Base-by-base conservation (phyloP, 2,113 vertebrate genomes). In the Aviceda subcristata region DNA sequence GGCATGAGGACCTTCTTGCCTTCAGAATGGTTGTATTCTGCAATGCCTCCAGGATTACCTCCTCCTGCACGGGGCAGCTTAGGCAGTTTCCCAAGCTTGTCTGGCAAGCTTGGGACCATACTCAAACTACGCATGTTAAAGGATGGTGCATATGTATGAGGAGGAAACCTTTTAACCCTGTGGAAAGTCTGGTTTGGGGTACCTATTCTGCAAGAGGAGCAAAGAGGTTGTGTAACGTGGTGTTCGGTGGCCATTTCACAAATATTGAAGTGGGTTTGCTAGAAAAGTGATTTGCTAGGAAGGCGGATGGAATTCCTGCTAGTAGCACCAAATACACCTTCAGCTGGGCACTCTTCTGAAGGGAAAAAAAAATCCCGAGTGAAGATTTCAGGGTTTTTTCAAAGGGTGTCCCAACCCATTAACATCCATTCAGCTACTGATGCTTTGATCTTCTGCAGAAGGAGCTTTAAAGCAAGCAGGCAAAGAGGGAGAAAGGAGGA, bases 391-490 rank as follows among this genome's bases (percentile, higher is more conserved):
- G 80, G 68, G 73, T 45, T 81, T 81, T 92, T 96, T 96, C 86
- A 72, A 96, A 97, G 81, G 88, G 97, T 97, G 88, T 72, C 97
- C 97, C 92, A 97, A 95, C 69, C 97, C 97, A 98, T 98, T 98
- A 98, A 87, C 97, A 96, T 97, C 97, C 95, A 92, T 97, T 98
- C 92, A 90, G 96, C 94, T 97, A 69, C 84, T 63, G 77, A 62
- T 15, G 87, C 98, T 99, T 99, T 98, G 98, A 98, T 98, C 98
- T 97, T 98, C 96, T 91, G 88, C 92, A 96, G 95, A 97, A 97
- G 94, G 89, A 94, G 83, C 78, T 51, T 94, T 69, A 89, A 73
- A 78, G 55, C 85, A 95, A 91, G 62, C 59, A 77, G 41, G 7
- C 71, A 73, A 56, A 83, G 67, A 51, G 39, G 62, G 83, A 67